phyloP scores from a whole-genome alignment of 2,797 vertebrate genomes.

The Aplochiton taeniatus region DNA sequence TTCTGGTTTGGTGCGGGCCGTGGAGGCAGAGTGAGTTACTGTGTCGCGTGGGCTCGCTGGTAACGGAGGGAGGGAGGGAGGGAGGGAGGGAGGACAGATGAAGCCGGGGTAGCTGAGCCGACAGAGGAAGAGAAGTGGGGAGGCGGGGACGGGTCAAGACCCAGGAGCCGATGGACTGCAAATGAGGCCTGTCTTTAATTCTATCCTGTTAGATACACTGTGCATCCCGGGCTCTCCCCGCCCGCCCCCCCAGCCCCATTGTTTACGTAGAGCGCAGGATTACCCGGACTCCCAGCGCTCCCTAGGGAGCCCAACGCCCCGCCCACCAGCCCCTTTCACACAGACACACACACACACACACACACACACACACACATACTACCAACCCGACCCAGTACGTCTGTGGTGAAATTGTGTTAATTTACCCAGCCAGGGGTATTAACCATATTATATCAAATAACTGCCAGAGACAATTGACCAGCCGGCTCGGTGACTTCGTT shows the following conservation, averaged over 20 bases:
- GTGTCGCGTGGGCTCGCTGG: conserved; percentile 8
- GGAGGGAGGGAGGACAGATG: conserved; percentile 30
- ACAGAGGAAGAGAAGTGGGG: conserved; percentile 33
- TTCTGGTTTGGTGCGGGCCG: not conserved
- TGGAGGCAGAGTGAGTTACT: not conserved
- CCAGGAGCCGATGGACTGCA: conserved; percentile 32
- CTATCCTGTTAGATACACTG: conserved; percentile 42
- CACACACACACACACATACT: conserved; percentile 34
- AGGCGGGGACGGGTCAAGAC: conserved; percentile 36
- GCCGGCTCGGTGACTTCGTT: conserved; percentile 88
- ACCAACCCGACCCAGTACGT: conserved; percentile 57
- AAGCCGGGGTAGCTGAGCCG: conserved; percentile 4
- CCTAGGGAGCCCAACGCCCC: conserved; percentile 58
- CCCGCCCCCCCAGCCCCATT: conserved; percentile 71
- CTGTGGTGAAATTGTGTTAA: conserved; percentile 89
- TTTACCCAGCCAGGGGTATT: conserved; percentile 93
- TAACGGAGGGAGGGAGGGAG: conserved; percentile 40
- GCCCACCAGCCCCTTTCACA: conserved; percentile 36
- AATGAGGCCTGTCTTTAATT: conserved; percentile 60
- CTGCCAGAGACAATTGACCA: conserved; percentile 92
- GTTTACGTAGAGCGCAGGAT: conserved; percentile 72
- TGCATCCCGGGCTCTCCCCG: conserved; percentile 62
- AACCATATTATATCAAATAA: conserved; percentile 94
- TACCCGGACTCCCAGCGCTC: conserved; percentile 72
- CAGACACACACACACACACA: conserved; percentile 39